Conservation (phyloP, 2,113 vertebrate species). For the Apodemus sylvaticus region DNA sequence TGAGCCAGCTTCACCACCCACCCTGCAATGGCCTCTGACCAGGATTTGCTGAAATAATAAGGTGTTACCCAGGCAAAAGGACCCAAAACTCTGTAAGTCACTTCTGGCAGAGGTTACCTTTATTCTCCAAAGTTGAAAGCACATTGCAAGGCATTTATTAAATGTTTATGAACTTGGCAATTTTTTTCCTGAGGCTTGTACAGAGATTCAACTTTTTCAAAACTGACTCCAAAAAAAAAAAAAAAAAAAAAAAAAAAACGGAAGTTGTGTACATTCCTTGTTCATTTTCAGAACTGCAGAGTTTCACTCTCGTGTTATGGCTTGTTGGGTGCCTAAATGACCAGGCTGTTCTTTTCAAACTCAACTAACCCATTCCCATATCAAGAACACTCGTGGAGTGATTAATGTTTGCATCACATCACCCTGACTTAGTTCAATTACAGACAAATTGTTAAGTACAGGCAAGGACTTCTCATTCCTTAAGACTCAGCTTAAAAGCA, state of each 20-base stretch:
- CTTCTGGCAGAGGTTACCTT: neutral
- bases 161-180: neutral
- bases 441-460: neutral
- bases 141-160: neutral
- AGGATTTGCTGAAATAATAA: neutral
- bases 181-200: neutral
- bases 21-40: neutral
- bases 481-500: slow-evolving; percentile 34
- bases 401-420: slow-evolving; percentile 41
- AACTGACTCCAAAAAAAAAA: neutral
- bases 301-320: slow-evolving; percentile 3
- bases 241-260: neutral
- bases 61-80: neutral
- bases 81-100: neutral
- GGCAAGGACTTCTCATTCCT: neutral
- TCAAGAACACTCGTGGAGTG: slow-evolving; percentile 1
- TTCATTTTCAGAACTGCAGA: slow-evolving; percentile 10
- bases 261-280: neutral
- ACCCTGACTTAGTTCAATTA: slow-evolving; percentile 46
- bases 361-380: slow-evolving; percentile 8
- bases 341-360: slow-evolving; percentile 29
- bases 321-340: slow-evolving; percentile 50
- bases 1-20: neutral
- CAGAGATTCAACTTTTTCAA: neutral
- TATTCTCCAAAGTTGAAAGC: neutral